Percentiles rank a stretch among this genome's conserved stretches.
Evolutionary conservation across 2,888 invertebrate genomes (phyloP).

Genomic region (Ormyrus nitidulus): DNA sequence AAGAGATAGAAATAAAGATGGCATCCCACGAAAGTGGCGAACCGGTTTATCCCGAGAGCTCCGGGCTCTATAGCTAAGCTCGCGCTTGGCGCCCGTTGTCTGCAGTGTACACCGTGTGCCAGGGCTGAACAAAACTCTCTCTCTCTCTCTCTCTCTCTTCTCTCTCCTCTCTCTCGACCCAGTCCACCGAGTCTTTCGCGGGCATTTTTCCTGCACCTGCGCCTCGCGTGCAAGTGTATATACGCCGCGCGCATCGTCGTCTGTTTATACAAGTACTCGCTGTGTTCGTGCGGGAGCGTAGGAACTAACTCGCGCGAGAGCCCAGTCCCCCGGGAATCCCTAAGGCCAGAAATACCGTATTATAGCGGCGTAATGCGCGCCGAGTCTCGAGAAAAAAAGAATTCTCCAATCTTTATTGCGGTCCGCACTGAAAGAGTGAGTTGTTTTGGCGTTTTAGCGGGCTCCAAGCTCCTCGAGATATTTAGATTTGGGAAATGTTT

Average conservation of each 20-base stretch:
- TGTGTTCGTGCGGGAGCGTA: constrained; percentile 2
- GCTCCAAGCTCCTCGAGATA: background rate
- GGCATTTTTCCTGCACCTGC: constrained; percentile 25
- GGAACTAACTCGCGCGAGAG: background rate
- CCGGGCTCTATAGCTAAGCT: constrained; percentile 35
- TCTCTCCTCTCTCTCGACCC: background rate
- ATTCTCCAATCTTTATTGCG: constrained; percentile 28
- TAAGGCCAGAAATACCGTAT: constrained; percentile 32
- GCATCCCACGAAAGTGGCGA: constrained; percentile 68
- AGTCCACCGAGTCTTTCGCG: background rate
- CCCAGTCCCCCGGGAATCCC: constrained; percentile 36
- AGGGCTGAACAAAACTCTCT: background rate
- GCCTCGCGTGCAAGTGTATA: background rate
- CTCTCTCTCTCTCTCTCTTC: too few relatives aligned
- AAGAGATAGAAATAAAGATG: constrained; percentile 70
- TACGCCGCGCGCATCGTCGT: constrained; percentile 37
- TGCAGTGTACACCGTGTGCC: constrained; percentile 2
- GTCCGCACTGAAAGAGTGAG: background rate
- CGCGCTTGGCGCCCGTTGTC: constrained; percentile 25
- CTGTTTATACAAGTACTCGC: constrained; percentile 9
- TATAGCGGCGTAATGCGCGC: constrained; percentile 18
- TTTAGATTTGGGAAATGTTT: too few relatives aligned
- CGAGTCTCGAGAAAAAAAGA: background rate
- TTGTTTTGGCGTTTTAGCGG: background rate
- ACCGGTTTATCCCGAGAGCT: constrained; percentile 66